Evolutionary conservation across 2,113 vertebrate species (phyloP).

Genomic region (Trichechus manatus): DNA sequence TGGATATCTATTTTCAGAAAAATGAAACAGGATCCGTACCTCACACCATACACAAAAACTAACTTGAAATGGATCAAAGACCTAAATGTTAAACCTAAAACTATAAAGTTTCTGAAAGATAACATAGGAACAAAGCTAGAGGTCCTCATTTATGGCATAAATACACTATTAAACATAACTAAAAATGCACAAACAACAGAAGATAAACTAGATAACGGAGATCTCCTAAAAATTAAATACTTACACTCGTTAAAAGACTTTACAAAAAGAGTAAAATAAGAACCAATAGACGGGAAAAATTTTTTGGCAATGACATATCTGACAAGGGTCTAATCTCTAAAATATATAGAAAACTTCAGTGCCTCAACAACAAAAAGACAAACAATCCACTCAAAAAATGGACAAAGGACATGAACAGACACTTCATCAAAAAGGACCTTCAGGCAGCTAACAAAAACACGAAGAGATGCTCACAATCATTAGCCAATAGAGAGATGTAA

Average conservation of each 20-base stretch:
- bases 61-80: not conserved
- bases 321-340: not conserved
- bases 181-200: not conserved
- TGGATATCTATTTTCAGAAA: not conserved
- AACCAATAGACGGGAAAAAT: not conserved
- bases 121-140: not conserved
- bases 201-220: not conserved
- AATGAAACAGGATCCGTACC: not conserved
- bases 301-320: not conserved
- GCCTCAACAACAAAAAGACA: not conserved
- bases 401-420: not conserved
- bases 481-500: not conserved
- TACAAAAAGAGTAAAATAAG: not conserved
- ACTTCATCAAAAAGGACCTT: not conserved
- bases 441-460: not conserved
- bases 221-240: not conserved
- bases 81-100: not conserved
- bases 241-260: not conserved
- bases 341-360: not conserved
- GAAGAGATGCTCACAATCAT: not conserved
- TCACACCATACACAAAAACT: not conserved
- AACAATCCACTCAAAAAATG: not conserved
- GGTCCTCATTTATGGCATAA: not conserved
- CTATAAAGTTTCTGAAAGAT: not conserved
- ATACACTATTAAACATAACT: not conserved